phyloP scores from a whole-genome alignment of 2,113 vertebrate species.

The Noturus placidus region DNA sequence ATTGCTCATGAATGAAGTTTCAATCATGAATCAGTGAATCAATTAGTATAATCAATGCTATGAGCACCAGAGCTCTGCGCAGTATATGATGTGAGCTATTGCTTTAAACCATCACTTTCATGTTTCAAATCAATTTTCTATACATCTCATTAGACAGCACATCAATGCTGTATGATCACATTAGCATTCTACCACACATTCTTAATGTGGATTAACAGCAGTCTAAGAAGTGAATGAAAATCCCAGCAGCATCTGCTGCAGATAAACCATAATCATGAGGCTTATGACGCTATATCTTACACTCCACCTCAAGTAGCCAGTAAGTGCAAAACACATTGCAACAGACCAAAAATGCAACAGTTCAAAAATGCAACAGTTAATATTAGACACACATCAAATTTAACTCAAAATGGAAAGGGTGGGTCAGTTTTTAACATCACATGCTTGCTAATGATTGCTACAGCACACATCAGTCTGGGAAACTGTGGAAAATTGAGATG shows the following conservation, averaged over 20 bases:
- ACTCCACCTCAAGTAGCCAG: background rate
- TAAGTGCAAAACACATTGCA: background rate
- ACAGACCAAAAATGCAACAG: background rate
- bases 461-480: background rate
- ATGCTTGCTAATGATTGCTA: background rate
- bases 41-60: background rate
- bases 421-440: background rate
- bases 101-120: background rate
- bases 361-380: background rate
- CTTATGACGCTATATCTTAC: background rate
- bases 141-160: background rate
- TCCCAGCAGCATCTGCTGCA: background rate
- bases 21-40: background rate
- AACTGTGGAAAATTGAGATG: background rate
- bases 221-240: constrained; percentile 9
- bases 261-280: background rate
- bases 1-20: background rate
- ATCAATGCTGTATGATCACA: constrained; percentile 33
- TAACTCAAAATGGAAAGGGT: background rate
- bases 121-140: constrained; percentile 34
- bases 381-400: background rate
- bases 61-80: background rate
- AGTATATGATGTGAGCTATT: background rate
- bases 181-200: constrained; percentile 37
- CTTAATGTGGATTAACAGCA: constrained; percentile 40